Evolutionary conservation across 2,113 vertebrate species (phyloP), one percentile per base, ranked within the genome.

Genomic region (Eclectus roratus): DNA sequence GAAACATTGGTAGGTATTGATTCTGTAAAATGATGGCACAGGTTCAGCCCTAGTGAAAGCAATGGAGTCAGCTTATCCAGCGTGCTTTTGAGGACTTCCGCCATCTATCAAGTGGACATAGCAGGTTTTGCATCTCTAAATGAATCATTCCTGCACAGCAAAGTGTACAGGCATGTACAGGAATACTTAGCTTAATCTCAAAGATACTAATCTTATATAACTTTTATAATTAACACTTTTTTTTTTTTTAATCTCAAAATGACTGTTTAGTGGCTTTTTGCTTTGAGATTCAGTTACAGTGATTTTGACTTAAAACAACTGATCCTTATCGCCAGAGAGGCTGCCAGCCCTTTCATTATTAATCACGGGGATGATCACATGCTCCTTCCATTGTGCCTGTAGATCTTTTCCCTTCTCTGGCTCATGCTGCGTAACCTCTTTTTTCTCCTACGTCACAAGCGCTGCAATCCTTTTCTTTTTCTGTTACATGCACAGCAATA

Each of bases 401-500:
- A 65, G 81, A 95, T 91, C 47, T 91, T 71, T 92, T 28, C 69
- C 68, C 66, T 76, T 53, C 64, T 69, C 55, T 23, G 31, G 88
- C 61, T 94, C 93, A 69, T 3, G 53, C 93, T 93, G 90, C 1
- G n/a, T 95, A 96, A 90, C 95, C 97, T 96, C 69, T 60, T 96
- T 96, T 93, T 87, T 83, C 70, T 84, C 81, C 69, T 27, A 80
- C 70, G 70, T 96, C 90, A 91, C 85, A 46, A 49, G 71, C 56
- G 2, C 70, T 80, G 55, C 70, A 94, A 96, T 97, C 96, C 95
- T 89, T 93, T 95, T 82, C 71, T 65, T 96, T 88, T 90, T 85
- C 78, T 94, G 84, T 76, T 94, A n/a, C 85, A 11, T 72, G 64
- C 72, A 58, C 60, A 27, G 46, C 96, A 84, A 92, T 89, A 97